A percentile compares a stretch with the other conserved stretches of the same genome.
Evolutionary conservation across 2,888 invertebrate genomes (phyloP).

Genomic region (Lithophane semibrunnea): DNA sequence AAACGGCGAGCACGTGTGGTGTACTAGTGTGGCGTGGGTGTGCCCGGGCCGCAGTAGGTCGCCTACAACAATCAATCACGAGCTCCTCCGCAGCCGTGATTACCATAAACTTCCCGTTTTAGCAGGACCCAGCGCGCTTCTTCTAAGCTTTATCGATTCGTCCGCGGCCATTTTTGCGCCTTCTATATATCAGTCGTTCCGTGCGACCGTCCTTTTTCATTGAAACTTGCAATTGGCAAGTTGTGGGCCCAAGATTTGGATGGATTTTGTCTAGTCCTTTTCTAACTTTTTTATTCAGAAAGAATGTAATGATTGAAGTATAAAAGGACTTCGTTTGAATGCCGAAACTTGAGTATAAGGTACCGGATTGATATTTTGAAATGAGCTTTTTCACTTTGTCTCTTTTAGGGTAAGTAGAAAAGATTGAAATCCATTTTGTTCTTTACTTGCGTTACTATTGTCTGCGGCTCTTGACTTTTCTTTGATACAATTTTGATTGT

Average conservation of each 20-base stretch:
- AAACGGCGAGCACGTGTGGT: slow-evolving; percentile 68
- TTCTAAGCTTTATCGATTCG: slow-evolving; percentile 88
- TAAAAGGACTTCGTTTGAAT: slow-evolving; percentile 59
- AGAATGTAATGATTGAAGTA: slow-evolving; percentile 66
- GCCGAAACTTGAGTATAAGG: slow-evolving; percentile 60
- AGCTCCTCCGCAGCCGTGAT: slow-evolving; percentile 85
- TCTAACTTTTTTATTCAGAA: slow-evolving; percentile 70
- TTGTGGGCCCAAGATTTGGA: slow-evolving; percentile 79
- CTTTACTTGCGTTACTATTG: slow-evolving; percentile 55
- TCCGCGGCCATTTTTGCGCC: slow-evolving; percentile 84
- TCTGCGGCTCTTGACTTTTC: slow-evolving; percentile 56
- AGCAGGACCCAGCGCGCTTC: slow-evolving; percentile 85
- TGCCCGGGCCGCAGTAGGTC: slow-evolving; percentile 72
- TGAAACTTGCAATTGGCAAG: slow-evolving; percentile 87
- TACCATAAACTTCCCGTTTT: slow-evolving; percentile 90
- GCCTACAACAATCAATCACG: slow-evolving; percentile 88
- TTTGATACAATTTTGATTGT: slow-evolving; percentile 60
- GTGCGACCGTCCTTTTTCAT: slow-evolving; percentile 85
- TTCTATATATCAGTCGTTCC: slow-evolving; percentile 81
- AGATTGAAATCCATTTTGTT: slow-evolving; percentile 56
- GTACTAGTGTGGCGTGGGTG: slow-evolving; percentile 61
- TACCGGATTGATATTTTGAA: slow-evolving; percentile 63
- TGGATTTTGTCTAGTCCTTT: slow-evolving; percentile 78
- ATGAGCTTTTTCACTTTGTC: slow-evolving; percentile 61
- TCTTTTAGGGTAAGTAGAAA: slow-evolving; percentile 53